Evolutionary conservation across 2,113 vertebrate species (phyloP).

Genomic region (Callorhinus ursinus): DNA sequence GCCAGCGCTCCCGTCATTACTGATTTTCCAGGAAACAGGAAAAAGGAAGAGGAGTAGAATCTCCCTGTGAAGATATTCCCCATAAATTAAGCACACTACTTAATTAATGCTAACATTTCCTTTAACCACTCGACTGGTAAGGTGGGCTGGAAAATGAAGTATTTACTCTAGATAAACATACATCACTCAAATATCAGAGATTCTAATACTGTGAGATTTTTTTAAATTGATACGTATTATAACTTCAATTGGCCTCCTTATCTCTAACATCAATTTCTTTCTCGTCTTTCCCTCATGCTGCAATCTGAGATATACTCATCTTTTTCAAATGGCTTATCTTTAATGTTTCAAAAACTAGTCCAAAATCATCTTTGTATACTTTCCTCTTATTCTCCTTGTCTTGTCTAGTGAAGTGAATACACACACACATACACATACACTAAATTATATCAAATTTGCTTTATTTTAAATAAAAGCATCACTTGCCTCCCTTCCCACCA

Average conservation of each 20-base stretch:
- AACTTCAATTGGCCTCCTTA: background rate
- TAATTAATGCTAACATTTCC: background rate
- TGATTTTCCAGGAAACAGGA: background rate
- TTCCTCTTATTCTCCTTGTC: background rate
- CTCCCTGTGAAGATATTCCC: background rate
- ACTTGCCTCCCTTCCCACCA: background rate
- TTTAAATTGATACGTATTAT: background rate
- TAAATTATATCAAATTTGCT: background rate
- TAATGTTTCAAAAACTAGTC: background rate
- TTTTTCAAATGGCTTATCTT: slow-evolving; percentile 14
- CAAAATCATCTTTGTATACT: background rate
- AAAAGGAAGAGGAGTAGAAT: background rate
- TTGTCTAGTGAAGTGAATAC: slow-evolving; percentile 9
- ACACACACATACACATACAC: background rate
- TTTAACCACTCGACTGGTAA: background rate
- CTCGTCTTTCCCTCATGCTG: background rate
- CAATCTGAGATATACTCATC: background rate
- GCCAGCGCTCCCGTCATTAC: background rate
- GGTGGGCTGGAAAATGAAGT: background rate
- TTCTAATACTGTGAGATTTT: background rate
- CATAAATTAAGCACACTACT: background rate
- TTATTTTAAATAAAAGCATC: background rate
- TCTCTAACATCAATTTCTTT: background rate
- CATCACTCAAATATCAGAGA: background rate
- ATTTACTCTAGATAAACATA: background rate